Evolutionary conservation across 2,797 vertebrate species (phyloP), one percentile per base, ranked within the genome.

Genomic region (Catharus ustulatus): DNA sequence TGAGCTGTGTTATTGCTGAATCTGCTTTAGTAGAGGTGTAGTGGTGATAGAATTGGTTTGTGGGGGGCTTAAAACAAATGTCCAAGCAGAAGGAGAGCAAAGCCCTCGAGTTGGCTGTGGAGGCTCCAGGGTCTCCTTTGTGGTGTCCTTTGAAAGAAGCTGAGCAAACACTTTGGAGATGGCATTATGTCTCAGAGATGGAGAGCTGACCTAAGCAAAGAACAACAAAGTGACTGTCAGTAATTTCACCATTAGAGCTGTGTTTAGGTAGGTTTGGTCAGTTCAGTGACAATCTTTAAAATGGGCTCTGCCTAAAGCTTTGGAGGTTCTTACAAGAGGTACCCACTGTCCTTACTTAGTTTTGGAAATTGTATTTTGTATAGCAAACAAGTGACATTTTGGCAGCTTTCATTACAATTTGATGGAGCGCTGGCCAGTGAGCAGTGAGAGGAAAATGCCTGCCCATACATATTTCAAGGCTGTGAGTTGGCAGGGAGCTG

Each of bases 151-250:
- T 45, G 46, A 52, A 94, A 89, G 63, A 55, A 83, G 84, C 96
- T 94, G 95, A 93, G 42, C 78, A 76, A 52, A 74, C 84, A 6
- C 72, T 92, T 63, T 34, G 21, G 14, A 42, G 23, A 59, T 30
- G 74, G 59, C 68, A 4, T 62, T 46, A 6, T 26, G 72, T 61
- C 67, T 82, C 8, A 0, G 78, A 80, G 61, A 55, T 75, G 75
- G 48, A 91, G 78, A 88, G 96, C 93, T 94, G 89, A 93, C 34
- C 34, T 87, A 77, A 92, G 93, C 88, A 79, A 43, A 74, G 89
- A 71, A 24, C 69, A 62, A 26, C 24, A 15, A 45, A 91, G 62
- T 48, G 63, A 55, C 61, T 58, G 10, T 51, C 5, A 9, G 61
- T 19, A 27, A 6, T 84, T 84, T 81, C 57, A 30, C 62, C 45